Conservation (phyloP, 2,888 invertebrate species). For the Hypselothyrea guttata region DNA sequence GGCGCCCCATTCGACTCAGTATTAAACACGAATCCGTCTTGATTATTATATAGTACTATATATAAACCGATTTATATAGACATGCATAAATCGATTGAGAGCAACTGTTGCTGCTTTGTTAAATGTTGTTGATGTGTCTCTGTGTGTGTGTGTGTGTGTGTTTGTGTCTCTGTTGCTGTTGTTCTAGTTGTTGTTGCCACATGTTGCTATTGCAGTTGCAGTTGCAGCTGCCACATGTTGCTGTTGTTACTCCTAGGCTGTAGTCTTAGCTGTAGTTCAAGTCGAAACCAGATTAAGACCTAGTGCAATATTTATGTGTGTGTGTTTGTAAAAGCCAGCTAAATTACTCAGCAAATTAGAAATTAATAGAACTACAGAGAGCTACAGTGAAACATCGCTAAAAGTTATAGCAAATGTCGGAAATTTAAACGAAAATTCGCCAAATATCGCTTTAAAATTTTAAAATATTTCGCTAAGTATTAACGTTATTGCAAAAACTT, state of each 20-base stretch:
- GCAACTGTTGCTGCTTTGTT: slow-evolving; percentile 41
- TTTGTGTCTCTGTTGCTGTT: slow-evolving; percentile 28
- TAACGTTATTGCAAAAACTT: too few relatives aligned
- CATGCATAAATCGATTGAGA: slow-evolving; percentile 28
- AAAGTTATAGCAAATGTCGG: too few relatives aligned
- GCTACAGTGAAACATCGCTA: neutral
- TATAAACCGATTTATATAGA: too few relatives aligned
- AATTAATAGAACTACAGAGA: neutral
- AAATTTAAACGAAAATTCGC: too few relatives aligned
- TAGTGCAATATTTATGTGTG: slow-evolving; percentile 56
- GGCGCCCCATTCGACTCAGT: slow-evolving; percentile 49
- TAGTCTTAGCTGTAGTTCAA: slow-evolving; percentile 41
- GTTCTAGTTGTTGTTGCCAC: slow-evolving; percentile 14
- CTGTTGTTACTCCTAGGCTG: slow-evolving; percentile 32
- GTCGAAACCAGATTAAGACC: slow-evolving; percentile 21
- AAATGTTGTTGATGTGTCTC: slow-evolving; percentile 35
- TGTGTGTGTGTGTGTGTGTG: slow-evolving; percentile 12
- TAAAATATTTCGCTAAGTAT: too few relatives aligned
- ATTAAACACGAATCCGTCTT: slow-evolving; percentile 70
- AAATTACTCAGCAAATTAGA: too few relatives aligned
- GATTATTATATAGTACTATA: slow-evolving; percentile 44
- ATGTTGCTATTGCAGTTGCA: slow-evolving; percentile 20
- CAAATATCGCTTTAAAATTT: too few relatives aligned
- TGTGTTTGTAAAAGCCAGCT: neutral
- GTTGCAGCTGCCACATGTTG: slow-evolving; percentile 19